Percentiles rank a stretch among this genome's conserved stretches.
These are phyloP conservation scores for Mystacides longicornis DNA, from an alignment of 2,888 invertebrate species.

Conservation along the genomic window DNA sequence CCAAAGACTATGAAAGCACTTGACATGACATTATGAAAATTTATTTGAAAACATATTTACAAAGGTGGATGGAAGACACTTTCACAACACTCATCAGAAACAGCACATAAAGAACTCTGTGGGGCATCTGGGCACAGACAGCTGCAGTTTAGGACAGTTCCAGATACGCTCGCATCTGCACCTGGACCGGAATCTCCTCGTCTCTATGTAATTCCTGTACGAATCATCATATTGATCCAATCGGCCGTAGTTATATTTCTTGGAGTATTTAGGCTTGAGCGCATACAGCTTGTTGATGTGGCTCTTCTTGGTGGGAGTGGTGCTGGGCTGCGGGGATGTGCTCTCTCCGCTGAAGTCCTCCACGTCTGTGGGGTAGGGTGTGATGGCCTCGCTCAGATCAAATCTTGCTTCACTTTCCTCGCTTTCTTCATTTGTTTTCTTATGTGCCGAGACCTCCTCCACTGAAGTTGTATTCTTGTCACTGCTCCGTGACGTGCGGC, in stretches of 20 bases:
- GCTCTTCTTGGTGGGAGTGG: not conserved
- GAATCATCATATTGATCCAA: slow-evolving; percentile 27
- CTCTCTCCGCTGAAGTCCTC: not conserved
- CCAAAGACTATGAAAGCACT: no score
- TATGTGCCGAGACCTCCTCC: not conserved
- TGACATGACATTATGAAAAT: no score
- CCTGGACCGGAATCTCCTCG: slow-evolving; percentile 37
- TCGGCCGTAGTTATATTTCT: slow-evolving; percentile 34
- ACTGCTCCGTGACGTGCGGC: slow-evolving; percentile 16
- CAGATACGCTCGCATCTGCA: slow-evolving; percentile 45
- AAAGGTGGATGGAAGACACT: no score
- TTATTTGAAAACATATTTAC: no score
- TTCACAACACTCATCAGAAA: slow-evolving; percentile 30
- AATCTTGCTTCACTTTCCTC: slow-evolving; percentile 25
- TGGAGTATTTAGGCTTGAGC: slow-evolving; percentile 31
- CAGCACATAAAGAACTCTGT: slow-evolving; percentile 46
- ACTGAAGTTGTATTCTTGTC: slow-evolving; percentile 4
- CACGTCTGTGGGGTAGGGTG: not conserved
- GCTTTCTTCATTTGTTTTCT: slow-evolving; percentile 12
- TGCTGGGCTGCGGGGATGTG: not conserved
- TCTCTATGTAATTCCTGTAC: slow-evolving; percentile 35
- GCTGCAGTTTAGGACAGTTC: slow-evolving; percentile 46
- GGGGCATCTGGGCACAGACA: slow-evolving; percentile 43
- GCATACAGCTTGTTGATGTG: not conserved
- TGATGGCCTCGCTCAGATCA: slow-evolving; percentile 23